Percentiles rank a stretch among this genome's conserved stretches.
Conservation (phyloP, 2,888 invertebrate species). For the Aspidiotus destructor region DNA sequence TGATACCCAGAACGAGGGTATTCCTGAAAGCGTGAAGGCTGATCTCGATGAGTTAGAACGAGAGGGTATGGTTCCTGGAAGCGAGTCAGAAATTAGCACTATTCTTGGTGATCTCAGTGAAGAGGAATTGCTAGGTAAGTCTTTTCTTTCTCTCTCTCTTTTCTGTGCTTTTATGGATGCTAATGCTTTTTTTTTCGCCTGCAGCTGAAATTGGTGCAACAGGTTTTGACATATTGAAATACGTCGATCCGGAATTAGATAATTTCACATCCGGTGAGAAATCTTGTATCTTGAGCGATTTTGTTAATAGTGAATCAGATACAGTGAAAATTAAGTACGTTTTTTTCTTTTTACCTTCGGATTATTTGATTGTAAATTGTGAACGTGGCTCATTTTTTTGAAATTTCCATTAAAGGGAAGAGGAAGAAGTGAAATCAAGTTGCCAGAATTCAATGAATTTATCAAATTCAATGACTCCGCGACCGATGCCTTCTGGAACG, state of each 20-base stretch:
- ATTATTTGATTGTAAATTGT: background rate
- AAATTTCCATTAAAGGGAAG: slow-evolving; percentile 7
- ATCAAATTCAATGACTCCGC: slow-evolving; percentile 4
- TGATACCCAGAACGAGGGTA: slow-evolving; percentile 38
- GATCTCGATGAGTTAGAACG: slow-evolving; percentile 60
- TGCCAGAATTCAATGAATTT: slow-evolving; percentile 1
- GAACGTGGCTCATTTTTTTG: background rate
- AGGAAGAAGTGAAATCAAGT: slow-evolving; percentile 3
- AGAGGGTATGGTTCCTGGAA: slow-evolving; percentile 48
- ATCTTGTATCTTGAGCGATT: slow-evolving; percentile 77
- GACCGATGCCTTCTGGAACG: slow-evolving; percentile 5
- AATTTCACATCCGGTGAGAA: slow-evolving; percentile 65
- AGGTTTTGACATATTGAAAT: slow-evolving; percentile 90
- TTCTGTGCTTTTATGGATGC: background rate
- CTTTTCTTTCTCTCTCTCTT: background rate
- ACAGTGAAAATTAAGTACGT: slow-evolving; percentile 22
- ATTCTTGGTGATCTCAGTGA: slow-evolving; percentile 74
- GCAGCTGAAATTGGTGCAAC: slow-evolving; percentile 73
- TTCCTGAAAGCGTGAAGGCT: slow-evolving; percentile 57
- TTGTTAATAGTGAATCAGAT: slow-evolving; percentile 42
- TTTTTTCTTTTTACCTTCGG: background rate
- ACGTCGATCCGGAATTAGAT: slow-evolving; percentile 87
- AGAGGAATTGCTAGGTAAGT: slow-evolving; percentile 61
- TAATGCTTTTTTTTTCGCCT: slow-evolving; percentile 18
- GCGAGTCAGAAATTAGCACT: slow-evolving; percentile 57